Evolutionary conservation across 2,888 invertebrate species (phyloP).

Genomic region (Clostera curtula): DNA sequence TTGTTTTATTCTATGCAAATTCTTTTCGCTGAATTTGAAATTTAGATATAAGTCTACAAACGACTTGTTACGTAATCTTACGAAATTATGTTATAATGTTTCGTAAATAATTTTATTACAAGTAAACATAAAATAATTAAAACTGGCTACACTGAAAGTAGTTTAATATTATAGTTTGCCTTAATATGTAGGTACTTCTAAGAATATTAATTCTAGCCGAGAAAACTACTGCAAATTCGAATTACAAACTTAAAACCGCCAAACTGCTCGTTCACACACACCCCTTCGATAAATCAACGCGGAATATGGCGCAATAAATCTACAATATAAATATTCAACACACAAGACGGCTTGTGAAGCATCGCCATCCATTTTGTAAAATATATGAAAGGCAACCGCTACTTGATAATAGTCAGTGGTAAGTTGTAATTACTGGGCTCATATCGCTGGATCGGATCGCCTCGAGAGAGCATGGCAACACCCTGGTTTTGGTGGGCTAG

Average conservation of each 20-base stretch:
- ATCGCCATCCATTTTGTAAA: conserved; percentile 67
- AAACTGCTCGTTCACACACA: conserved; percentile 18
- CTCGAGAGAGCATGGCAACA: conserved; percentile 32
- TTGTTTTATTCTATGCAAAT: too few relatives aligned
- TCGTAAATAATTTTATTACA: too few relatives aligned
- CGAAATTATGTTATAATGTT: too few relatives aligned
- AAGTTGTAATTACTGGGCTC: conserved; percentile 61
- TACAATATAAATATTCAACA: conserved; percentile 68
- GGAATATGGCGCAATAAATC: conserved; percentile 57
- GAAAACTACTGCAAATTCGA: conserved; percentile 1
- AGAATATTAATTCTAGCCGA: too few relatives aligned
- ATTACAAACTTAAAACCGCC: conserved; percentile 1
- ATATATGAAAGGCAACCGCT: conserved; percentile 68
- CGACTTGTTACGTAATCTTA: too few relatives aligned
- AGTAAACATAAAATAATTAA: too few relatives aligned
- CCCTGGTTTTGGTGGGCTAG: conserved; percentile 46
- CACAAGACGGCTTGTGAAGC: conserved; percentile 42
- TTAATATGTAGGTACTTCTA: too few relatives aligned
- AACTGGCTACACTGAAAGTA: too few relatives aligned
- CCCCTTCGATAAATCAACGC: conserved; percentile 43
- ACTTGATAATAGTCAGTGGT: conserved; percentile 71
- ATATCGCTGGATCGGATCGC: conserved; percentile 56
- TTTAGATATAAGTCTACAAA: too few relatives aligned
- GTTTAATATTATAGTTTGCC: too few relatives aligned
- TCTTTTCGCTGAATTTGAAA: too few relatives aligned